Conservation (phyloP, 2,113 vertebrate genomes). For the Barnardius zonarius region DNA sequence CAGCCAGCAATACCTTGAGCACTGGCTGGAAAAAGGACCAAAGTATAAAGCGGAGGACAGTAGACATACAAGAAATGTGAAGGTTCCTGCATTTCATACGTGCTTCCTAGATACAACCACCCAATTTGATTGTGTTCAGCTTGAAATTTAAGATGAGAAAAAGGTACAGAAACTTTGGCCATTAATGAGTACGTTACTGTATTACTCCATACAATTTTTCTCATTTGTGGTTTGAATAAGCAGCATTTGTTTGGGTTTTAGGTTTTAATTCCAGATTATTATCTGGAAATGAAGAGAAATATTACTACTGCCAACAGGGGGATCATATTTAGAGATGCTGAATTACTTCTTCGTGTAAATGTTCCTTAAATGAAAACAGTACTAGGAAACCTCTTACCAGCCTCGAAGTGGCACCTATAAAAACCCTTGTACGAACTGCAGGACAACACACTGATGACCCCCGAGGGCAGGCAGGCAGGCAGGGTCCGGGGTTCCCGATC, state of each 20-base stretch:
- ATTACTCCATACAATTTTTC: not conserved
- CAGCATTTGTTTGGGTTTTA: not conserved
- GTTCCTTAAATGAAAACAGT: fast-evolving
- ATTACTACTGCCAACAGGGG: fast-evolving
- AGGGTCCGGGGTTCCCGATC: fast-evolving
- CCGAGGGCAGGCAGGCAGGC: fast-evolving
- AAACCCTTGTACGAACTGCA: fast-evolving
- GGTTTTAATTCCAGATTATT: not conserved
- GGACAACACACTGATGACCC: fast-evolving
- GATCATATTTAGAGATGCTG: not conserved
- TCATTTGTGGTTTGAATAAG: not conserved
- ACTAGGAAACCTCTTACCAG: too few species aligned
- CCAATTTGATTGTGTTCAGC: not conserved
- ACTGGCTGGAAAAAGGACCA: not conserved
- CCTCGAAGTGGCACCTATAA: fast-evolving
- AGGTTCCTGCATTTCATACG: not conserved
- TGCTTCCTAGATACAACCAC: not conserved
- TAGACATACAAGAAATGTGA: fast-evolving
- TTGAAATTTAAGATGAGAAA: not conserved
- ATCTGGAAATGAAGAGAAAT: not conserved
- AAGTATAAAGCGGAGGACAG: not conserved
- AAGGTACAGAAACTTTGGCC: not conserved
- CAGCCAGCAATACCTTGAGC: not conserved
- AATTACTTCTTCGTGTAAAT: not conserved
- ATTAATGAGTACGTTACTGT: fast-evolving